phyloP scores from a whole-genome alignment of 2,888 invertebrate species.

The Abrostola triplasia region DNA sequence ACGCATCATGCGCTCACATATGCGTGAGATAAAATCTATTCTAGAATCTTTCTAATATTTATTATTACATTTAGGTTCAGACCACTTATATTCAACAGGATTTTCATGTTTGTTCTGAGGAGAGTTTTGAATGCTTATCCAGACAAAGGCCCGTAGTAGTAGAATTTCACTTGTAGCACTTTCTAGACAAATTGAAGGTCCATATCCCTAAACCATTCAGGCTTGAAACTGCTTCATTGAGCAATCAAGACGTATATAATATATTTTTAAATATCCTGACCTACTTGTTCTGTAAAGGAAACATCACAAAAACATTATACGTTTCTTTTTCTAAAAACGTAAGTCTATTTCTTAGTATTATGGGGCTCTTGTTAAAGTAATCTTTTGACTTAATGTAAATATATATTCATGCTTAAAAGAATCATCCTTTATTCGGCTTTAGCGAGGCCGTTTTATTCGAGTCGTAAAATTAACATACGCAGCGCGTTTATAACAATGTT shows the following conservation, averaged over 20 bases:
- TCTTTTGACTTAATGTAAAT: slow-evolving; percentile 34
- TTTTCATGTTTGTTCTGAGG: too few relatives aligned
- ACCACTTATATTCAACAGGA: too few relatives aligned
- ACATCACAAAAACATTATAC: too few relatives aligned
- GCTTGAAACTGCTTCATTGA: too few relatives aligned
- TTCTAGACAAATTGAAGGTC: too few relatives aligned
- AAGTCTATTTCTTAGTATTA: slow-evolving; percentile 1
- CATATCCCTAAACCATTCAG: too few relatives aligned
- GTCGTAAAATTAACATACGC: slow-evolving; percentile 48
- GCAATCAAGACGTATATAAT: too few relatives aligned
- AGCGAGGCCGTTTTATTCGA: slow-evolving; percentile 30
- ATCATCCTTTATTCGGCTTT: slow-evolving; percentile 17
- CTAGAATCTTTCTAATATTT: neutral
- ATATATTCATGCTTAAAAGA: slow-evolving; percentile 34
- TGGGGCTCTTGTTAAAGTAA: slow-evolving; percentile 21
- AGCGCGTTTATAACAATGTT: slow-evolving; percentile 28
- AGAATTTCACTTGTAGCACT: too few relatives aligned
- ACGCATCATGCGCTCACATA: slow-evolving; percentile 29
- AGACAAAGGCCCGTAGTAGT: too few relatives aligned
- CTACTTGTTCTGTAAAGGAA: too few relatives aligned
- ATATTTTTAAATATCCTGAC: too few relatives aligned
- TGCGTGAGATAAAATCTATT: slow-evolving; percentile 11
- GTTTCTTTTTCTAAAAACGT: neutral
- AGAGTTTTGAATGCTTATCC: too few relatives aligned
- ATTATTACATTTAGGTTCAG: neutral